Percentiles rank a stretch among this genome's conserved stretches.
Evolutionary conservation across 2,113 vertebrate genomes (phyloP).

Genomic region (Merops nubicus): DNA sequence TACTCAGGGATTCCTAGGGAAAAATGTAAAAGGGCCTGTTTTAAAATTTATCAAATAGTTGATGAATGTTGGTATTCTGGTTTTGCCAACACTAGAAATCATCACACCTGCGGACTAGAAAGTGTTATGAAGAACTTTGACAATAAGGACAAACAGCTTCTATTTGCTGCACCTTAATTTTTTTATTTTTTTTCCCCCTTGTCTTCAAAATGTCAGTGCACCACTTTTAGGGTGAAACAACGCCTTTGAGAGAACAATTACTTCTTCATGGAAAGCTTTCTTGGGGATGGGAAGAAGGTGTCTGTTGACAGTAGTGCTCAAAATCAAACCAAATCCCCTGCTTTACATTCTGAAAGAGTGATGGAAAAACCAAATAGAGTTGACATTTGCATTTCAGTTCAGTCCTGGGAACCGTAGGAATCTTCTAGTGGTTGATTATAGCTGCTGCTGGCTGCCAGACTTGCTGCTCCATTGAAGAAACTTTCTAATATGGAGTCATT

Average conservation of each 20-base stretch:
- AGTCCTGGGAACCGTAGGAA: neutral
- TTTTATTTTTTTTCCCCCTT: neutral
- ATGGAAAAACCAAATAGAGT: neutral
- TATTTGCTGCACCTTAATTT: neutral
- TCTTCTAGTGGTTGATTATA: neutral
- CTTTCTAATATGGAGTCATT: neutral
- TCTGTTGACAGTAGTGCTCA: neutral
- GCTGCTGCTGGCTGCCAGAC: neutral
- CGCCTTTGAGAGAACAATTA: neutral
- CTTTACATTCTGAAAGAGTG: neutral
- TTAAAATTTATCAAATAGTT: neutral
- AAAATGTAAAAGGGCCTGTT: neutral
- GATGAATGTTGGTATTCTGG: neutral
- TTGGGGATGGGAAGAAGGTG: neutral
- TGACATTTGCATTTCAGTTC: neutral
- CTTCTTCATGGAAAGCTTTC: neutral
- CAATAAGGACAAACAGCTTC: neutral
- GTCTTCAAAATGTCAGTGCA: neutral
- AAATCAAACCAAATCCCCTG: neutral
- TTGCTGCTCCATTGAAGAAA: neutral
- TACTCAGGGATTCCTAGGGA: neutral
- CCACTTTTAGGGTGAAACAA: neutral
- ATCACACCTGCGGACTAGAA: neutral
- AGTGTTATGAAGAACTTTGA: neutral
- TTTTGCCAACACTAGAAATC: neutral